Percentiles rank a stretch among this genome's conserved stretches.
Conservation (phyloP, 2,797 vertebrate genomes). For the Bufotes viridis region DNA sequence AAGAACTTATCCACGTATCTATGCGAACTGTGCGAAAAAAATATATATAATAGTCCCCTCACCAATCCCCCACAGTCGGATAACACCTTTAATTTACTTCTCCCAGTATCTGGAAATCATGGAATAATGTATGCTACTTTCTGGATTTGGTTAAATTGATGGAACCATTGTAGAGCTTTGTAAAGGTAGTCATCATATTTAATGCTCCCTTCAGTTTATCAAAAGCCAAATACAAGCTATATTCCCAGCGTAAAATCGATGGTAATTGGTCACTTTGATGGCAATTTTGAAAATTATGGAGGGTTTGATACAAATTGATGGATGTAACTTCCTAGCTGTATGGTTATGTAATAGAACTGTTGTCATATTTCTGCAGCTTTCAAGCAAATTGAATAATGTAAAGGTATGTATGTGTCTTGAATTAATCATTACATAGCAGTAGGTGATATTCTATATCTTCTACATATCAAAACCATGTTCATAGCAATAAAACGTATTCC, state of each 20-base stretch:
- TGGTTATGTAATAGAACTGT: background rate
- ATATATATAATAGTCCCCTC: too few species aligned
- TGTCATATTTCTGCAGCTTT: background rate
- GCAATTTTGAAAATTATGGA: slow-evolving; percentile 7
- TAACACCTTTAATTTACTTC: background rate
- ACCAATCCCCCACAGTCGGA: too few species aligned
- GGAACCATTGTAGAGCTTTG: background rate
- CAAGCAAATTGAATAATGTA: background rate
- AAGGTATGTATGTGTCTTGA: background rate
- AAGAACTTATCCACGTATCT: too few species aligned
- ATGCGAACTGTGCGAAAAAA: too few species aligned
- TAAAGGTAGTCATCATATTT: background rate
- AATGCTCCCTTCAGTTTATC: background rate
- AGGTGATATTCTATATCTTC: background rate
- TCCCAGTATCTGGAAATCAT: background rate
- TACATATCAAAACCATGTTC: background rate
- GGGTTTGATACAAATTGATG: background rate
- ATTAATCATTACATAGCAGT: background rate
- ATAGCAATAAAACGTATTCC: too few species aligned
- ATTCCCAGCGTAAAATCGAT: background rate
- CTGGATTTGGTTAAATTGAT: background rate
- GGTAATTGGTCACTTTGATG: background rate
- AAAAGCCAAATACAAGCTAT: background rate
- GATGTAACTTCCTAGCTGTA: background rate
- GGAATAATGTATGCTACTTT: background rate